Percentiles rank a stretch among this genome's conserved stretches.
Evolutionary conservation across 2,797 vertebrate genomes (phyloP).

Genomic region (Dendrocincla fuliginosa): DNA sequence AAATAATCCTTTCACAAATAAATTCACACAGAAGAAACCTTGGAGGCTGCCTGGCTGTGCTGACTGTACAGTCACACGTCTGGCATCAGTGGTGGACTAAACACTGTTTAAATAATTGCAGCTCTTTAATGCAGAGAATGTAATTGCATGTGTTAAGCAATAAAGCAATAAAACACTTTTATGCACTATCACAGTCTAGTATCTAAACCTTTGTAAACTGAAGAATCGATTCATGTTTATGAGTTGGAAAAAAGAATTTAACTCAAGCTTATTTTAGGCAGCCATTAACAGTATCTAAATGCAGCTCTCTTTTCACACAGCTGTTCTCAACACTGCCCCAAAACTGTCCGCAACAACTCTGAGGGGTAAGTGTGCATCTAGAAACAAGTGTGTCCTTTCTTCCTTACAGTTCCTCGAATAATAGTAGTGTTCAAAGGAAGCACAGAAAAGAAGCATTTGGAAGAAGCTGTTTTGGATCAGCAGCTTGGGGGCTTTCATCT

Average conservation of each 20-base stretch:
- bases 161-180: background rate
- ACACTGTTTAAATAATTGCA: background rate
- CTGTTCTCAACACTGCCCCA: background rate
- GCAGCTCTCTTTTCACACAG: background rate
- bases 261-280: background rate
- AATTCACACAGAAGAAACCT: background rate
- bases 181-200: background rate
- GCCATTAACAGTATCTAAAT: background rate
- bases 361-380: background rate
- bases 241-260: background rate
- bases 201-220: background rate
- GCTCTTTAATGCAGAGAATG: background rate
- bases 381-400: background rate
- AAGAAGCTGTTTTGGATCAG: background rate
- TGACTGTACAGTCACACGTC: background rate
- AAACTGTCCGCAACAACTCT: background rate
- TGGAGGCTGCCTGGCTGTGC: background rate
- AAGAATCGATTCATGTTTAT: fast-evolving
- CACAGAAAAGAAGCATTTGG: background rate
- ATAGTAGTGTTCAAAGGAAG: background rate
- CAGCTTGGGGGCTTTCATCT: background rate
- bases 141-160: background rate
- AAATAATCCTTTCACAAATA: background rate
- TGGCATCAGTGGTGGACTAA: background rate
- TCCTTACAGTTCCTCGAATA: background rate